phyloP scores from a whole-genome alignment of 2,113 vertebrate species.

The Psophia crepitans region DNA sequence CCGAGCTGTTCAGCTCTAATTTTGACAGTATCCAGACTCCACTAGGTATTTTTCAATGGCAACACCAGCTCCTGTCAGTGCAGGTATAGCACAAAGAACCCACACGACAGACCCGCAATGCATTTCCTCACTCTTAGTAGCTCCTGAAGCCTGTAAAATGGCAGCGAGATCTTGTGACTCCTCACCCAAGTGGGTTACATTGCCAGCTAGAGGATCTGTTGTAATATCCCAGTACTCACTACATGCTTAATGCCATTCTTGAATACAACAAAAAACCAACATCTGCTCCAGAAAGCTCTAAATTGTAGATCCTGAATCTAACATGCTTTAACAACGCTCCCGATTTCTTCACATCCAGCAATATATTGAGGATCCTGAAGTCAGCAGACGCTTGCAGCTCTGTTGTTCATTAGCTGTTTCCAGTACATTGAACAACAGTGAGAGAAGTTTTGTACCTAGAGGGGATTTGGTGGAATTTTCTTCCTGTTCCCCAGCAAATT shows the following conservation, averaged over 20 bases:
- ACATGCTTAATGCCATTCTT: neutral
- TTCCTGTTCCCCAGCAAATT: neutral
- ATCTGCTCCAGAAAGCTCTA: neutral
- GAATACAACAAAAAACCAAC: neutral
- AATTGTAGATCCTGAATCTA: neutral
- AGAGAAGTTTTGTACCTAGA: neutral
- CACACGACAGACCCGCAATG: fast-evolving
- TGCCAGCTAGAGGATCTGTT: neutral
- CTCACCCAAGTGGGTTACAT: neutral
- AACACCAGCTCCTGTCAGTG: neutral
- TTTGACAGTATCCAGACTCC: neutral
- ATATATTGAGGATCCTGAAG: neutral
- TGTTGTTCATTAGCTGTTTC: neutral
- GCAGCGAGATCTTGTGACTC: neutral
- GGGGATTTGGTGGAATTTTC: neutral
- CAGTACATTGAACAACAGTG: neutral
- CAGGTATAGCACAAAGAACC: neutral
- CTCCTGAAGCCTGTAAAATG: neutral
- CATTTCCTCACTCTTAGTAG: neutral
- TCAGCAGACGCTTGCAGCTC: neutral
- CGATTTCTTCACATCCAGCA: neutral
- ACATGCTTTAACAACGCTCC: neutral
- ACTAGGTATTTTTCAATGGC: neutral
- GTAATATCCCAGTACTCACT: neutral
- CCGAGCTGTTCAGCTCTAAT: neutral